phyloP scores from a whole-genome alignment of 2,888 invertebrate genomes.

The Cartodere bifasciata region DNA sequence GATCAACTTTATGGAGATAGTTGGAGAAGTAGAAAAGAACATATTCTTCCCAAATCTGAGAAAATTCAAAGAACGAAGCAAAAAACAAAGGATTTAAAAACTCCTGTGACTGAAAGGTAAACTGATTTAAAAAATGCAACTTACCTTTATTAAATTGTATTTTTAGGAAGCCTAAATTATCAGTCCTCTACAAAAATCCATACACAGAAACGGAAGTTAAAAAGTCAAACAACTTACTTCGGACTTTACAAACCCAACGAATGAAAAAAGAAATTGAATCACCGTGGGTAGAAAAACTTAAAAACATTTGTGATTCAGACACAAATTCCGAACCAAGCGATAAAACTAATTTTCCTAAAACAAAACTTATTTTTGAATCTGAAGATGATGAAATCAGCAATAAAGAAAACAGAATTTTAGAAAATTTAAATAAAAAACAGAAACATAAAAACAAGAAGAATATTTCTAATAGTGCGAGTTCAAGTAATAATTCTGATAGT shows the following conservation, averaged over 20 bases:
- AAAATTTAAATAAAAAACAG: conserved; percentile 7
- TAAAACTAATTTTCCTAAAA: conserved; percentile 9
- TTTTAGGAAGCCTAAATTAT: conserved; percentile 20
- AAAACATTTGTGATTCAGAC: conserved; percentile 26
- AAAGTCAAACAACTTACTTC: conserved; percentile 17
- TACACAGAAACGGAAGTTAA: conserved; percentile 16
- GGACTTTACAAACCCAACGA: conserved; percentile 18
- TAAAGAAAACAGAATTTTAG: conserved; percentile 6
- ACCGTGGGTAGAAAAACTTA: conserved; percentile 19
- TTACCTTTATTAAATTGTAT: no score
- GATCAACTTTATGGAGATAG: conserved; percentile 29
- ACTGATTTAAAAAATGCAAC: conserved; percentile 5
- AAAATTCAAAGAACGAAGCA: conserved; percentile 10
- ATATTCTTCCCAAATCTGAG: conserved; percentile 24
- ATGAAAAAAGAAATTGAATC: conserved; percentile 18
- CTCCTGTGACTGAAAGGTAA: conserved; percentile 19
- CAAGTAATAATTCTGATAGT: conserved; percentile 7
- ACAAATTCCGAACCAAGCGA: conserved; percentile 8
- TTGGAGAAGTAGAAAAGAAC: conserved; percentile 28
- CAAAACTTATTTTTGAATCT: conserved; percentile 16
- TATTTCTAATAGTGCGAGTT: conserved; percentile 7
- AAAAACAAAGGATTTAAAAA: conserved; percentile 7
- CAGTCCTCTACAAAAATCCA: conserved; percentile 18
- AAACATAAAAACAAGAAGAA: conserved; percentile 1
- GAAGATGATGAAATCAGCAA: conserved; percentile 10